A percentile compares a stretch with the other conserved stretches of the same genome.
Conservation (phyloP, 1,140 invertebrate species). For the Bicyclus anynana region DNA sequence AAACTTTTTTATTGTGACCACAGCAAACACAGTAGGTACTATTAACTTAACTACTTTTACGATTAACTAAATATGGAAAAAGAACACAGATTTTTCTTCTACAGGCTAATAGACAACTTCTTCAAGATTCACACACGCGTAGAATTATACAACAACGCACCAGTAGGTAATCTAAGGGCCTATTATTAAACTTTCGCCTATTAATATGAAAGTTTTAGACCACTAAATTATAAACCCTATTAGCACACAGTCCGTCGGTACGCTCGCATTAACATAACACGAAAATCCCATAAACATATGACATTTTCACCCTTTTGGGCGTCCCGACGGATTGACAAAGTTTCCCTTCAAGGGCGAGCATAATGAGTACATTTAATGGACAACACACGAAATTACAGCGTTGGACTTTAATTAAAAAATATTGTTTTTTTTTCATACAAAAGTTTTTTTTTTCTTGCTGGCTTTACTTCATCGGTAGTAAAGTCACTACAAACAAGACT, state of each 20-base stretch:
- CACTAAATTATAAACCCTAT: slow-evolving; percentile 9
- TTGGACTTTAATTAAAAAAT: not conserved
- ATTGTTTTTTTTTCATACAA: not conserved
- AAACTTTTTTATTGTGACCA: too few species aligned
- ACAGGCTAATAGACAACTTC: too few species aligned
- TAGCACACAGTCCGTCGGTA: slow-evolving; percentile 3
- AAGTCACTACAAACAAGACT: too few species aligned
- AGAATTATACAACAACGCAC: too few species aligned
- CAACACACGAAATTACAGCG: slow-evolving; percentile 15
- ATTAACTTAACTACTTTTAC: too few species aligned
- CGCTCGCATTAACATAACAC: slow-evolving; percentile 63
- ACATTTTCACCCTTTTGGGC: slow-evolving; percentile 62
- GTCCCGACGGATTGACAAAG: slow-evolving; percentile 37
- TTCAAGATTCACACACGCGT: too few species aligned
- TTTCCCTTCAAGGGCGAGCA: slow-evolving; percentile 35
- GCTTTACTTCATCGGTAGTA: too few species aligned
- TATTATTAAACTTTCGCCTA: not conserved
- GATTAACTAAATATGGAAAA: too few species aligned
- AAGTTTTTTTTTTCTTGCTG: not conserved
- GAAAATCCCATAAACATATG: slow-evolving; percentile 70
- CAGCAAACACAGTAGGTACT: too few species aligned
- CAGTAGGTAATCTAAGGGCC: too few species aligned
- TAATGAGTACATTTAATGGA: slow-evolving; percentile 43
- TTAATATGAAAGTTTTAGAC: not conserved
- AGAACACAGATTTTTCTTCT: too few species aligned